These are phyloP conservation scores for Clarias platycephalus DNA, from an alignment of 2,797 vertebrate species.

Conservation along the genomic window DNA sequence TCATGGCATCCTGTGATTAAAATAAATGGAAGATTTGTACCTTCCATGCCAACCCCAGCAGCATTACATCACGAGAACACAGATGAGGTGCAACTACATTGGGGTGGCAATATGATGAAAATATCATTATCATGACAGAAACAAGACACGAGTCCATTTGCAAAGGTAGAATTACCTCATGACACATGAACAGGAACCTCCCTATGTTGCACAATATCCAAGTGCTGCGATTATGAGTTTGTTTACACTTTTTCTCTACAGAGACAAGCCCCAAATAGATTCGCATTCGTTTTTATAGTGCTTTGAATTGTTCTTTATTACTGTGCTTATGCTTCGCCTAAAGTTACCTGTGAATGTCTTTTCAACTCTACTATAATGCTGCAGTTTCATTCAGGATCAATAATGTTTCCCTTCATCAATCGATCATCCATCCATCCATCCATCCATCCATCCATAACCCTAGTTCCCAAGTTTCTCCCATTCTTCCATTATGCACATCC, in stretches of 20 bases:
- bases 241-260: neutral
- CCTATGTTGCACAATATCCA: neutral
- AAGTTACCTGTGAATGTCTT: too few species aligned
- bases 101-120: neutral
- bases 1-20: too few species aligned
- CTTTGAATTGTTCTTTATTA: neutral
- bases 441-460: too few species aligned
- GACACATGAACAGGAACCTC: neutral
- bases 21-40: too few species aligned
- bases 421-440: too few species aligned
- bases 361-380: too few species aligned
- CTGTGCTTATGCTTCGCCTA: too few species aligned
- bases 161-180: neutral
- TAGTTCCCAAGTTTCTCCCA: too few species aligned
- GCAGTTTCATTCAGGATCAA: too few species aligned
- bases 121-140: neutral
- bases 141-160: neutral
- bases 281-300: neutral
- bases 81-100: neutral
- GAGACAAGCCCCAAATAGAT: neutral
- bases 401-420: too few species aligned
- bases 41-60: neutral
- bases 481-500: too few species aligned
- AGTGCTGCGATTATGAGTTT: neutral
- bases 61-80: neutral